Percentiles rank a stretch among this genome's conserved stretches.
These are phyloP conservation scores for Drosophila eohydei DNA, from an alignment of 2,888 invertebrate species.

Conservation along the genomic window DNA sequence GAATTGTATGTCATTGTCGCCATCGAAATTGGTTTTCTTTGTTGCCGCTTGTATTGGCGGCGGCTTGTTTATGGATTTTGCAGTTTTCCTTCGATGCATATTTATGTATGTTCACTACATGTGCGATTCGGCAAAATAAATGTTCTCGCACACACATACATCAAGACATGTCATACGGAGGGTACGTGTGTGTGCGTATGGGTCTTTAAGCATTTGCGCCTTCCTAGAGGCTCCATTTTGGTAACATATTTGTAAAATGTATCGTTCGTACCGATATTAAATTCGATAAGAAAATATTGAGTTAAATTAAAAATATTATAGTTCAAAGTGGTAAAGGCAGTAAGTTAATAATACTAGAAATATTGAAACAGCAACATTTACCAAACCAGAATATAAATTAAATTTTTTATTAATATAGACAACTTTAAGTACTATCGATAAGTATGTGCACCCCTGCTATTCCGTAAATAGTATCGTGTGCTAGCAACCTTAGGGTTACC, in stretches of 20 bases:
- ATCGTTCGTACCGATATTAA: background rate
- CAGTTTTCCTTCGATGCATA: slow-evolving; percentile 74
- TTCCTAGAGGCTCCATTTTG: slow-evolving; percentile 6
- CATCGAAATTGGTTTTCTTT: slow-evolving; percentile 48
- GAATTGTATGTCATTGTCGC: slow-evolving; percentile 86
- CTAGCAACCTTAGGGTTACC: background rate
- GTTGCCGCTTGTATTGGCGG: slow-evolving; percentile 64
- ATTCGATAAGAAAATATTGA: background rate
- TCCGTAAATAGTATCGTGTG: slow-evolving; percentile 1
- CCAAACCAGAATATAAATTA: background rate
- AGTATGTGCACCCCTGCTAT: slow-evolving; percentile 20
- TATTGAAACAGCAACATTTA: background rate
- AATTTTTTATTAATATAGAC: background rate
- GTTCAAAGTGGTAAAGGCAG: background rate
- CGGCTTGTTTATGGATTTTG: slow-evolving; percentile 72
- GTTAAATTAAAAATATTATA: background rate
- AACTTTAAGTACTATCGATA: slow-evolving; percentile 1
- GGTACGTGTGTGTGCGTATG: background rate
- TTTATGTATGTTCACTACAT: slow-evolving; percentile 27
- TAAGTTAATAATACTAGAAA: background rate
- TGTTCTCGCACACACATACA: background rate
- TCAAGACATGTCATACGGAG: slow-evolving; percentile 18
- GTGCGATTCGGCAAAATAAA: slow-evolving; percentile 31
- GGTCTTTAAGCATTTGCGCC: background rate
- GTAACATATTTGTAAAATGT: slow-evolving; percentile 5